These are phyloP conservation scores for Arctopsyche grandis DNA, from an alignment of 1,140 invertebrate species.

Conservation along the genomic window DNA sequence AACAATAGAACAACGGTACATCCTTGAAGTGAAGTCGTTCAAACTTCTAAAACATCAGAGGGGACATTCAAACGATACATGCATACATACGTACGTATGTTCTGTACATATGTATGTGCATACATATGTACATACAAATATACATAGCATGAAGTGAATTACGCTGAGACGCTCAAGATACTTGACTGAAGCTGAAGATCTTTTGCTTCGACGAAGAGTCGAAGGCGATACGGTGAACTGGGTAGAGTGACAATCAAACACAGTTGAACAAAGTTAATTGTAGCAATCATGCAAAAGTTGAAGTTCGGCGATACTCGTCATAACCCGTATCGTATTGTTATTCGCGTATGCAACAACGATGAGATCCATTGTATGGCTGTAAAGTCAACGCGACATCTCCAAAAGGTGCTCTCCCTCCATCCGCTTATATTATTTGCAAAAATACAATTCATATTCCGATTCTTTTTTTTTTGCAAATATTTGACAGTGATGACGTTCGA, in stretches of 20 bases:
- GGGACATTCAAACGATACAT: too few relatives aligned
- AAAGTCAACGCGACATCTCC: not conserved
- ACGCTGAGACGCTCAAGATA: not conserved
- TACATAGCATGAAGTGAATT: too few relatives aligned
- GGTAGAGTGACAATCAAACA: slow-evolving; percentile 10
- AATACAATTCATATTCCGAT: too few relatives aligned
- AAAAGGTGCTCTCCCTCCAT: not conserved
- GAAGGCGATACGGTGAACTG: not conserved
- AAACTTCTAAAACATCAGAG: too few relatives aligned
- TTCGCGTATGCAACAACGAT: slow-evolving; percentile 20
- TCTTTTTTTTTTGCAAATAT: too few relatives aligned
- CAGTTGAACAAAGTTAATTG: slow-evolving; percentile 30
- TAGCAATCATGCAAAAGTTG: slow-evolving; percentile 25
- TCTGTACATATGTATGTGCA: too few relatives aligned
- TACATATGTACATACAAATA: too few relatives aligned
- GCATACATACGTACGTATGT: too few relatives aligned
- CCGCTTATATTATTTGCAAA: too few relatives aligned
- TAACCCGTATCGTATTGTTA: not conserved
- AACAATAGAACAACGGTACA: too few relatives aligned
- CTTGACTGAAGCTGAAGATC: not conserved
- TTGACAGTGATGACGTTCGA: too few relatives aligned
- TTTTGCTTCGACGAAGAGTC: not conserved
- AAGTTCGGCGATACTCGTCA: slow-evolving; percentile 8
- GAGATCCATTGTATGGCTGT: not conserved
- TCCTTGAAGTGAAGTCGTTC: too few relatives aligned